Conservation (phyloP, 2,797 vertebrate species). For the Syngnathus rostellatus region DNA sequence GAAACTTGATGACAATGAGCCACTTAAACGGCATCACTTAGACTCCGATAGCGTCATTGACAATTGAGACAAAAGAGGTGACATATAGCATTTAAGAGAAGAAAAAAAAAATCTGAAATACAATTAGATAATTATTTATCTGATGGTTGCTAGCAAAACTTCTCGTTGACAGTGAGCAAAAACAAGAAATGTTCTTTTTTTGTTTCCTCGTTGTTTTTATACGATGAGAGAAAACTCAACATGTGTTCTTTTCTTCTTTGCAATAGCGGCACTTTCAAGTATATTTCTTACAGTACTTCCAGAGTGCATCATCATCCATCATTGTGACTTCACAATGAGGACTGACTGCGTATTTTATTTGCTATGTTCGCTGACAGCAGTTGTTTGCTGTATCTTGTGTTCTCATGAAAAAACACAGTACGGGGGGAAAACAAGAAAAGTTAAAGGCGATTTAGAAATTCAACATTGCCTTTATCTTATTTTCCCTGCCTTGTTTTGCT, state of each 20-base stretch:
- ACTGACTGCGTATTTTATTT: slow-evolving; percentile 56
- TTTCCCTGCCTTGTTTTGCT: slow-evolving; percentile 18
- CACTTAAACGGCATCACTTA: slow-evolving; percentile 53
- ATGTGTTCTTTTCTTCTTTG: slow-evolving; percentile 24
- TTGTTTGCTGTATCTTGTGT: slow-evolving; percentile 52
- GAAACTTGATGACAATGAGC: slow-evolving; percentile 51
- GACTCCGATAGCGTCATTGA: slow-evolving; percentile 47
- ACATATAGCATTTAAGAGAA: background rate
- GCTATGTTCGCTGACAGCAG: slow-evolving; percentile 57
- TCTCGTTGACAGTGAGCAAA: background rate
- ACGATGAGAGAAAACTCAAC: slow-evolving; percentile 21
- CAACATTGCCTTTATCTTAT: slow-evolving; percentile 33
- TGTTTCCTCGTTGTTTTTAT: slow-evolving; percentile 20
- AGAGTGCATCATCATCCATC: slow-evolving; percentile 51
- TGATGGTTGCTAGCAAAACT: background rate
- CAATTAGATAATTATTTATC: background rate
- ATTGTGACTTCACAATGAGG: slow-evolving; percentile 40
- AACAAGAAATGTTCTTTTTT: slow-evolving; percentile 18
- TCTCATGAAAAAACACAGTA: slow-evolving; percentile 18
- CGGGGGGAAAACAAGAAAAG: slow-evolving; percentile 5
- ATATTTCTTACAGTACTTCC: slow-evolving; percentile 45
- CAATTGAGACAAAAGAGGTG: slow-evolving; percentile 52
- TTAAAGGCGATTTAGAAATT: slow-evolving; percentile 34
- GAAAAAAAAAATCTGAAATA: background rate
- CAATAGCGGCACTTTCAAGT: slow-evolving; percentile 26